These are phyloP conservation scores for Ctenosaura bakeri DNA, from an alignment of 2,797 vertebrate species.

Conservation along the genomic window DNA sequence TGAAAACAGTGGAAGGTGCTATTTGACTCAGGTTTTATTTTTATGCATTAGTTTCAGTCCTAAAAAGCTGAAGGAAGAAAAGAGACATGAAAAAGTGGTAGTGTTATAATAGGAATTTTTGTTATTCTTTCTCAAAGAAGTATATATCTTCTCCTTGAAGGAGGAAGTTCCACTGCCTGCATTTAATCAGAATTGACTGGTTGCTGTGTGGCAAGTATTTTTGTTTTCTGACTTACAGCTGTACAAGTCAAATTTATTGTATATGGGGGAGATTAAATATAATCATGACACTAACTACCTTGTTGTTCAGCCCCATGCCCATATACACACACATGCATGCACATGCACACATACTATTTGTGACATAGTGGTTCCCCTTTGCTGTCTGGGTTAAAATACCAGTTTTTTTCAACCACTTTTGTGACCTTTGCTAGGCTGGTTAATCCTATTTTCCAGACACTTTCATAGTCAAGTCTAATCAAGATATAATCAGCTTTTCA, in stretches of 20 bases:
- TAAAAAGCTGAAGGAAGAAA: neutral
- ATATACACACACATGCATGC: too few species aligned
- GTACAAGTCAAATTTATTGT: neutral
- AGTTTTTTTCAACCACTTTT: neutral
- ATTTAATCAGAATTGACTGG: neutral
- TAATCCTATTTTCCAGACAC: conserved; percentile 17
- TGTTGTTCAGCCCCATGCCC: neutral
- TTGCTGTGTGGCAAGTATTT: neutral
- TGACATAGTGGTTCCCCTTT: neutral
- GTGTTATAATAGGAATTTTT: neutral
- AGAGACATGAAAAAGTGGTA: neutral
- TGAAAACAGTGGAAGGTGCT: neutral
- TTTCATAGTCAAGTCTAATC: conserved; percentile 20
- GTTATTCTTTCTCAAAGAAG: neutral
- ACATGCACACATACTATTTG: too few species aligned
- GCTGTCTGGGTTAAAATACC: neutral
- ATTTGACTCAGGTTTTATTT: neutral
- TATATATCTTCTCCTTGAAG: neutral
- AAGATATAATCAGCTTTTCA: conserved; percentile 21
- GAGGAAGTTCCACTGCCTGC: neutral
- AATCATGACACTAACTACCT: neutral
- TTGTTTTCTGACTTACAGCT: neutral
- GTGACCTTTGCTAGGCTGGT: neutral
- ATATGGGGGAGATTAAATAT: neutral
- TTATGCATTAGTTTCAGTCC: neutral